phyloP scores from a whole-genome alignment of 1,140 invertebrate genomes.

The Heliconius eleuchia region DNA sequence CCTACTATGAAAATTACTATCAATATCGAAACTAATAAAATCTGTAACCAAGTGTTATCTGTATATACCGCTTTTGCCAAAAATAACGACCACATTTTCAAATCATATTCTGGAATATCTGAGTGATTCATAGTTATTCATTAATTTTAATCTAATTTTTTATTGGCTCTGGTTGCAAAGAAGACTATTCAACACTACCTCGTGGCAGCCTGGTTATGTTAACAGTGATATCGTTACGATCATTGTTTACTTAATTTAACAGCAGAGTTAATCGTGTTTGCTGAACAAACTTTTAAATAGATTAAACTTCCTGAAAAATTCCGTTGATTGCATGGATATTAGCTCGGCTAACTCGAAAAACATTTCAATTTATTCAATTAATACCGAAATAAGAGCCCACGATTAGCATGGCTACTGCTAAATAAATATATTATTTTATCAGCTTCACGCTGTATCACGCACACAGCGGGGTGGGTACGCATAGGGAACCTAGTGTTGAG shows the following conservation, averaged over 20 bases:
- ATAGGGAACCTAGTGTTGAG: too few species aligned
- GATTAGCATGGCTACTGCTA: too few species aligned
- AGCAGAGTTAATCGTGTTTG: conserved; percentile 33
- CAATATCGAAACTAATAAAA: conserved; percentile 40
- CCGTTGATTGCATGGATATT: conserved; percentile 25
- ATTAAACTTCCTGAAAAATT: conserved; percentile 36
- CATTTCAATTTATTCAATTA: neutral
- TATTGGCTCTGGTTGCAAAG: too few species aligned
- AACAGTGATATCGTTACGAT: conserved; percentile 12
- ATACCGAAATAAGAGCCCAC: neutral
- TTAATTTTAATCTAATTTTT: neutral
- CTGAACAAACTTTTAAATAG: conserved; percentile 37
- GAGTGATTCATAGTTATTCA: neutral
- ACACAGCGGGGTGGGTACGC: too few species aligned
- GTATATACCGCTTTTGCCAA: conserved; percentile 38
- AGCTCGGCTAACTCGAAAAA: neutral
- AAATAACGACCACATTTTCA: conserved; percentile 48
- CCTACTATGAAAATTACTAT: conserved; percentile 88
- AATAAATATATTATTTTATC: too few species aligned
- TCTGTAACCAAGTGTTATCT: conserved; percentile 32
- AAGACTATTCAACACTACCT: neutral
- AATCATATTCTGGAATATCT: conserved; percentile 35
- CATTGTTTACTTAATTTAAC: conserved; percentile 28
- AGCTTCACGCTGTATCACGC: too few species aligned
- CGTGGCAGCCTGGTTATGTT: conserved; percentile 1